Evolutionary conservation across 2,888 invertebrate species (phyloP).

Genomic region (Euproctis similis): DNA sequence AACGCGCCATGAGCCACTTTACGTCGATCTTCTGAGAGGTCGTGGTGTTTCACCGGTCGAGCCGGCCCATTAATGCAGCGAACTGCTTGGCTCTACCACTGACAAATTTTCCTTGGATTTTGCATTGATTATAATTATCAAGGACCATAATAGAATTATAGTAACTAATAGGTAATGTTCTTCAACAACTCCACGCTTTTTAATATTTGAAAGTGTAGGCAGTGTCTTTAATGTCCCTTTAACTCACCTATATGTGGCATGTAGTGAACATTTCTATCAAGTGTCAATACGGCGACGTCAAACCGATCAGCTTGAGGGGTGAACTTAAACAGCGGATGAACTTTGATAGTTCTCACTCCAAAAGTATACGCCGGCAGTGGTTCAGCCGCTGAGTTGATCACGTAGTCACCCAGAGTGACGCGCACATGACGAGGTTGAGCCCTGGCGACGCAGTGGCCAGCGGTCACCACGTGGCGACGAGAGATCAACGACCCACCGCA

Average conservation of each 20-base stretch:
- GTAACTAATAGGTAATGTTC: no score
- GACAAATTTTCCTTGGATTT: no score
- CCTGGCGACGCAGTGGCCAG: slow-evolving; percentile 95
- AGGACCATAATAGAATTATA: no score
- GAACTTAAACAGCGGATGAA: slow-evolving; percentile 89
- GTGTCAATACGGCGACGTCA: slow-evolving; percentile 91
- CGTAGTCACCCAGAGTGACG: slow-evolving; percentile 94
- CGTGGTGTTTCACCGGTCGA: no score
- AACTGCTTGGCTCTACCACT: no score
- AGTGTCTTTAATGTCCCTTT: no score
- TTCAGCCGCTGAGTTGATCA: slow-evolving; percentile 94
- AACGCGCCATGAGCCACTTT: no score
- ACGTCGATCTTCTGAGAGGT: no score
- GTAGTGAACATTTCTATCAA: slow-evolving; percentile 92
- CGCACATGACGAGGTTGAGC: slow-evolving; percentile 93
- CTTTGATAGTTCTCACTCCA: slow-evolving; percentile 90
- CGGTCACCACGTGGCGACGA: slow-evolving; percentile 93
- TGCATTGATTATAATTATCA: no score
- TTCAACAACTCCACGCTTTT: no score
- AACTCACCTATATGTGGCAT: slow-evolving; percentile 89
- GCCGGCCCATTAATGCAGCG: no score
- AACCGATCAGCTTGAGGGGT: slow-evolving; percentile 94
- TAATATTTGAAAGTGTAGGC: no score
- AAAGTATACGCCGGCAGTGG: slow-evolving; percentile 94
- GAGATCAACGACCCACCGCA: slow-evolving; percentile 95